These are phyloP conservation scores for Pseudolycoriella hygida DNA, from an alignment of 2,888 invertebrate species.

Conservation along the genomic window DNA sequence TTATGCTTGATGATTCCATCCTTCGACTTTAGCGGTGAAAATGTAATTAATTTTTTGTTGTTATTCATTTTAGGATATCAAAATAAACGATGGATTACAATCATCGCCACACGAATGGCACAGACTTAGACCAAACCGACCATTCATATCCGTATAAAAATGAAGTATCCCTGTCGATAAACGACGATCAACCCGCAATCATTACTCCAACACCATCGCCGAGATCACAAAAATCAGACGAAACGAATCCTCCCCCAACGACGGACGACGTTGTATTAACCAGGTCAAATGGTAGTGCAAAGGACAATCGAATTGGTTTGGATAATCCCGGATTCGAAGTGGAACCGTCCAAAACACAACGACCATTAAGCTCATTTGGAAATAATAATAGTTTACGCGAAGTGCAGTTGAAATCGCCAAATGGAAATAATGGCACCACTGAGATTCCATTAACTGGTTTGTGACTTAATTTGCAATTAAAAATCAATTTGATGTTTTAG, in stretches of 20 bases:
- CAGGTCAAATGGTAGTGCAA: slow-evolving; percentile 16
- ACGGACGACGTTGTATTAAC: slow-evolving; percentile 11
- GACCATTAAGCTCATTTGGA: slow-evolving; percentile 14
- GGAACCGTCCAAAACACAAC: slow-evolving; percentile 9
- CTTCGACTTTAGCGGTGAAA: too few species aligned
- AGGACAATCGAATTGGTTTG: slow-evolving; percentile 10
- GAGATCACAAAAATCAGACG: slow-evolving; percentile 7
- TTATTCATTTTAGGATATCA: not conserved
- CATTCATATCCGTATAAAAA: slow-evolving; percentile 2
- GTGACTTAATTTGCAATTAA: too few species aligned
- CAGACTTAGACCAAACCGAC: not conserved
- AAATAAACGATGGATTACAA: not conserved
- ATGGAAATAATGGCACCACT: not conserved
- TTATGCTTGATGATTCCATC: too few species aligned
- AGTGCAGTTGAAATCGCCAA: not conserved
- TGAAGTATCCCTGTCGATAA: slow-evolving; percentile 2
- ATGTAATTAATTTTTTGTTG: too few species aligned
- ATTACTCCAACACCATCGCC: slow-evolving; percentile 14
- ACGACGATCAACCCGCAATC: slow-evolving; percentile 8
- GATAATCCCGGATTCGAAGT: slow-evolving; percentile 13
- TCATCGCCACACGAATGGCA: not conserved
- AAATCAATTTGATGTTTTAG: too few species aligned
- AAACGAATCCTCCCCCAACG: not conserved
- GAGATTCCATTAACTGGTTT: too few species aligned
- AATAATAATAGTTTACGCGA: slow-evolving; percentile 10